Conservation (phyloP, 2,113 vertebrate species). For the Thamnaconus septentrionalis region DNA sequence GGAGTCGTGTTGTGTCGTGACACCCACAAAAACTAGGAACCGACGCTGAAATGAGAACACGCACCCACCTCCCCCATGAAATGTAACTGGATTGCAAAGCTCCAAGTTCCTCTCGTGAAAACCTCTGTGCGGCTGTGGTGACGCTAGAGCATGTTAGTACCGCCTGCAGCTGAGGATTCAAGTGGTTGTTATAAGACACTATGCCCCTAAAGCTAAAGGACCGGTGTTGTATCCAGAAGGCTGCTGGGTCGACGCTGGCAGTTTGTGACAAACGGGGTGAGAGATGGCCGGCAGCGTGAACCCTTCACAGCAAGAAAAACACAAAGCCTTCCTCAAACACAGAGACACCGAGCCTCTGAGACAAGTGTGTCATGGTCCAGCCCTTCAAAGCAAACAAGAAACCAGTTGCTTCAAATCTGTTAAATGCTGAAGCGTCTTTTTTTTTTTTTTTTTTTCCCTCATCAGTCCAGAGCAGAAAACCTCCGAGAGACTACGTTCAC, state of each 20-base stretch:
- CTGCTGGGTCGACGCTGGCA: slow-evolving; percentile 36
- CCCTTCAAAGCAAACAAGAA: slow-evolving; percentile 2
- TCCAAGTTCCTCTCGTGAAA: background rate
- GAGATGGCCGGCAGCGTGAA: too few species aligned
- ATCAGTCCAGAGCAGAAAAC: background rate
- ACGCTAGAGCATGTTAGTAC: slow-evolving; percentile 23
- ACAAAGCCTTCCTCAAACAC: background rate
- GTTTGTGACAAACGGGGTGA: slow-evolving; percentile 7
- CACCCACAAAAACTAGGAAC: slow-evolving; percentile 1
- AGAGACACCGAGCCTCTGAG: background rate
- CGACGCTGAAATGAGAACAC: slow-evolving; percentile 13
- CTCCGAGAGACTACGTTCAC: slow-evolving; percentile 5
- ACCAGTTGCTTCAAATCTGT: slow-evolving; percentile 23
- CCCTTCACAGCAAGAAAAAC: background rate
- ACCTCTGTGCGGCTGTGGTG: background rate
- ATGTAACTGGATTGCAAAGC: slow-evolving; percentile 18
- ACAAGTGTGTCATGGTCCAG: too few species aligned
- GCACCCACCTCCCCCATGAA: slow-evolving; percentile 9
- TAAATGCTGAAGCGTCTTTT: slow-evolving; percentile 10
- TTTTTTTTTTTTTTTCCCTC: slow-evolving; percentile 4
- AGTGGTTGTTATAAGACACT: slow-evolving; percentile 66
- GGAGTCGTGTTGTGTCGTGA: slow-evolving; percentile 1
- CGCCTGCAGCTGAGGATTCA: slow-evolving; percentile 46
- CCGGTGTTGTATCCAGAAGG: slow-evolving; percentile 52
- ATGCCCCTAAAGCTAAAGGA: slow-evolving; percentile 46